Percentiles rank a stretch among this genome's conserved stretches.
phyloP scores from a whole-genome alignment of 2,797 vertebrate genomes.

The Triplophysa yarkandensis region DNA sequence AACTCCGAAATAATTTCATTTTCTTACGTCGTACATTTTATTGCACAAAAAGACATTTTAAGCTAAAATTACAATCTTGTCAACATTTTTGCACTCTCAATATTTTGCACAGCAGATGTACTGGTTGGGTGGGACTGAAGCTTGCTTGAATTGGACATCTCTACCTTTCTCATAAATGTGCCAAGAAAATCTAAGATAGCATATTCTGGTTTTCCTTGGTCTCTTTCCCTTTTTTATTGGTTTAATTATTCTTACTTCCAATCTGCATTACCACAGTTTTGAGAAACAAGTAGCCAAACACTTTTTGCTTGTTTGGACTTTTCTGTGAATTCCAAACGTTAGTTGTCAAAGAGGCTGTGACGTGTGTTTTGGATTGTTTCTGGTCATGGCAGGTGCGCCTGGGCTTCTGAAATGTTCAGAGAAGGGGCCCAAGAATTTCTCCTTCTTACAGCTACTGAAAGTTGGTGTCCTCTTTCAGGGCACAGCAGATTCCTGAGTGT shows the following conservation, averaged over 20 bases:
- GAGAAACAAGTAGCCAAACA: not conserved
- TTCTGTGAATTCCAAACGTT: not conserved
- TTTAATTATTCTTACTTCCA: not conserved
- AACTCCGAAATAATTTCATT: too few relatives aligned
- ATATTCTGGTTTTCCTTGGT: too few relatives aligned
- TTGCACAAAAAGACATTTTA: too few relatives aligned
- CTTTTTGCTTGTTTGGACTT: not conserved
- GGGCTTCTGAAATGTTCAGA: conserved; percentile 38
- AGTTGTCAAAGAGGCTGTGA: conserved; percentile 4
- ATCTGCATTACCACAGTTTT: not conserved
- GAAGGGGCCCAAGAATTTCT: conserved; percentile 52
- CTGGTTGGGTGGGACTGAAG: too few relatives aligned
- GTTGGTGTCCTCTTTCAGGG: conserved; percentile 60
- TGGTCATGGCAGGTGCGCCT: conserved; percentile 26
- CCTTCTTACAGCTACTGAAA: conserved; percentile 32
- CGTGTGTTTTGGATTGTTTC: conserved; percentile 26
- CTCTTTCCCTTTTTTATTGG: not conserved
- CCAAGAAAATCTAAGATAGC: not conserved
- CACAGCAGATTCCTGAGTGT: conserved; percentile 58
- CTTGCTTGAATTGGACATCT: too few relatives aligned
- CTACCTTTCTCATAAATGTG: not conserved
- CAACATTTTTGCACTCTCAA: too few relatives aligned
- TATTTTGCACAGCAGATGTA: too few relatives aligned
- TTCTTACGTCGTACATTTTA: too few relatives aligned
- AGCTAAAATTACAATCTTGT: too few relatives aligned